A percentile compares a stretch with the other conserved stretches of the same genome.
These are phyloP conservation scores for Sorex fumeus DNA, from an alignment of 2,113 vertebrate genomes.

Conservation along the genomic window DNA sequence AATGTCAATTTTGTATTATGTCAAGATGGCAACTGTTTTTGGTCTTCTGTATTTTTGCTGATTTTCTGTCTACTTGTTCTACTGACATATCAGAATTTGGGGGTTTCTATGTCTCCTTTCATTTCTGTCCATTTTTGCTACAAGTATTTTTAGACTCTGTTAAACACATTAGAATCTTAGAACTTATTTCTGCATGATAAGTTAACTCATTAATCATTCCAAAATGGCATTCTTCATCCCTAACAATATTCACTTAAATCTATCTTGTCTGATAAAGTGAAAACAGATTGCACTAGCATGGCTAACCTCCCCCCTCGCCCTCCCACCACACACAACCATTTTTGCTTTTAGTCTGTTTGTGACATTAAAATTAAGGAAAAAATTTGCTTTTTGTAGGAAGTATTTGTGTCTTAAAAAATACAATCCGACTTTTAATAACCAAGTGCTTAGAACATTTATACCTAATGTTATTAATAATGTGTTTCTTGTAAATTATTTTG, in stretches of 20 bases:
- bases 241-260: constrained; percentile 20
- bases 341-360: not conserved
- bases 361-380: not conserved
- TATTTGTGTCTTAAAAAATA: not conserved
- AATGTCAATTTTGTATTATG: constrained; percentile 23
- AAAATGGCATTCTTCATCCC: constrained; percentile 14
- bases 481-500: not conserved
- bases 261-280: not conserved
- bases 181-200: not conserved
- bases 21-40: constrained; percentile 24
- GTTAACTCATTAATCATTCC: constrained; percentile 9
- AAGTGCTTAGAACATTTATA: not conserved
- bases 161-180: not conserved
- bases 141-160: not conserved
- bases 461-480: not conserved
- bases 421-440: not conserved
- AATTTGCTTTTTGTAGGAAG: not conserved
- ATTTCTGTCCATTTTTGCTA: constrained; percentile 1
- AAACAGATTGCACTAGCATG: not conserved
- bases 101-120: constrained; percentile 11
- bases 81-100: not conserved
- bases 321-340: too few species aligned
- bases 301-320: not conserved
- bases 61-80: constrained; percentile 21
- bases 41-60: not conserved